Base-by-base conservation (phyloP, 1,140 invertebrate genomes). In the Saccostrea cuccullata region DNA sequence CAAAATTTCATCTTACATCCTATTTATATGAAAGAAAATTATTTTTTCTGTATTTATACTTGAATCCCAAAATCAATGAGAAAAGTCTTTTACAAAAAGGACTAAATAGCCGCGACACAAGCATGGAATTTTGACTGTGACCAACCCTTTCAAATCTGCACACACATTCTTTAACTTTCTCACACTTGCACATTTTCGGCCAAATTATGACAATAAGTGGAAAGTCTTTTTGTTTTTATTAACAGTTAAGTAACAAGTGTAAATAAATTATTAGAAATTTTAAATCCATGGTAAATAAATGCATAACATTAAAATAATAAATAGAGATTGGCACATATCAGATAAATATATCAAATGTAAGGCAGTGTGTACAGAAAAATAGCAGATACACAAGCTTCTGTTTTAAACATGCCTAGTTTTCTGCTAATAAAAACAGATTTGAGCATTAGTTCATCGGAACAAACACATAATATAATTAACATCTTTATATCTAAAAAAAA, bases 201-300 rank as follows among this genome's bases (percentile, higher is more conserved):
- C 70, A 77, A 77, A 77, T 77, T 77, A 77, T 77, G 70, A 77
- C 70, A 77, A 77, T 77, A 77, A 36, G 13, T 77, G 70, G 70
- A 11, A 36, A 77, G 70, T 77, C 70, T 77, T 77, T 77, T 26
- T 77, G 70, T 36, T 30, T 77, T 77, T 77, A 77, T 77, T 77
- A 12, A 77, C 26, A 77, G 70, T 26, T 77, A 13, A 77, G 15
- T 77, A 77, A 77, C 70, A 77, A 77, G 23, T 77, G 70, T 77
- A 77, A 77, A 77, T 77, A 77, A 77, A 77, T 77, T 36, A 77
- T 36, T 77, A 77, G 30, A 77, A 77, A 77, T 36, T 30, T 15
- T 77, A 26, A 30, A 30, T 47, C 9, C 47, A 47, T 30, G 15
- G 13, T 13, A 26, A 36, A 30, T 40, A 30, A 77, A 77, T 26